phyloP scores from a whole-genome alignment of 1,140 invertebrate species.

The Penaeus vannamei region DNA sequence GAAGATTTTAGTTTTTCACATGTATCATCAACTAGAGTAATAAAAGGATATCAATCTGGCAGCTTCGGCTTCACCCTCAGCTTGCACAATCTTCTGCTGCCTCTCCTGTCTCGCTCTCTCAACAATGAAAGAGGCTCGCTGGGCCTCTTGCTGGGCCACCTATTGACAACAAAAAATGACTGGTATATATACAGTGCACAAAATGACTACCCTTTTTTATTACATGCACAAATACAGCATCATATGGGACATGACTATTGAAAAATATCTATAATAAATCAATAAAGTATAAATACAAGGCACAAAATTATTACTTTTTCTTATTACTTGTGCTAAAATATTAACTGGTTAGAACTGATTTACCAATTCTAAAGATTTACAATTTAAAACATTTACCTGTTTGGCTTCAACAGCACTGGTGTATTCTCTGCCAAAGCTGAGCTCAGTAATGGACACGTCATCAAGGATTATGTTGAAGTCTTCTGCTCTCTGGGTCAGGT shows the following conservation, averaged over 20 bases:
- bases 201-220: too few relatives aligned
- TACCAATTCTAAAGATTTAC: not conserved
- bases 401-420: constrained; percentile 99
- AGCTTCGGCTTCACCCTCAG: constrained; percentile 99
- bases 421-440: constrained; percentile 99
- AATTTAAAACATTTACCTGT: constrained; percentile 78
- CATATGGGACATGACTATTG: too few relatives aligned
- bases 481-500: constrained; percentile 94
- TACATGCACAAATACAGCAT: not conserved
- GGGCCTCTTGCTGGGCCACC: constrained; percentile 98
- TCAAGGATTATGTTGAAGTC: constrained; percentile 99
- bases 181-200: not conserved
- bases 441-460: constrained; percentile 99
- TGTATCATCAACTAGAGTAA: not conserved
- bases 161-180: constrained; percentile 68
- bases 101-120: constrained; percentile 97
- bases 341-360: not conserved
- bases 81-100: constrained; percentile 99
- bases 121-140: constrained; percentile 97
- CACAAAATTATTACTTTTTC: too few relatives aligned
- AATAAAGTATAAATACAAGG: not conserved
- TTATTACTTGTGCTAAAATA: not conserved
- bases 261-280: too few relatives aligned
- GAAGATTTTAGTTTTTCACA: too few relatives aligned
- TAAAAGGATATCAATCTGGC: constrained; percentile 95